These are phyloP conservation scores for Xiphophorus birchmanni DNA, from an alignment of 2,797 vertebrate genomes.

Conservation along the genomic window DNA sequence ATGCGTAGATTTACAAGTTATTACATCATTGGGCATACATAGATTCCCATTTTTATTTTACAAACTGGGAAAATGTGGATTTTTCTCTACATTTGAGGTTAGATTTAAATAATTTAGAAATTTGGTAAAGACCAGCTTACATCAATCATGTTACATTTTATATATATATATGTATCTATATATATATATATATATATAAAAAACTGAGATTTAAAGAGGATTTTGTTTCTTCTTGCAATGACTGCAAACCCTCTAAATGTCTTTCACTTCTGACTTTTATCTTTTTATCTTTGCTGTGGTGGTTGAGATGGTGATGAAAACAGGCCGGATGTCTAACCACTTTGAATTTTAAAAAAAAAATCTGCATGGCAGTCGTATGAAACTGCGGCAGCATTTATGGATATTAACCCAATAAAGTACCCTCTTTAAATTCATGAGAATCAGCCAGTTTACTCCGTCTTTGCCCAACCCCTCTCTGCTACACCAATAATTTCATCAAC, in stretches of 20 bases:
- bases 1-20: not conserved
- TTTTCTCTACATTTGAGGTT: not conserved
- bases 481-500: slow-evolving; percentile 67
- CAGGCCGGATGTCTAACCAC: slow-evolving; percentile 37
- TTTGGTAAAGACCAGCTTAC: not conserved
- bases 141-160: not conserved
- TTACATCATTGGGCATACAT: not conserved
- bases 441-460: slow-evolving; percentile 60
- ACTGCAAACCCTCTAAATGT: slow-evolving; percentile 10
- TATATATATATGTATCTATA: too few species aligned
- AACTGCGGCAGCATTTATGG: slow-evolving; percentile 68
- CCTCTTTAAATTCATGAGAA: slow-evolving; percentile 81
- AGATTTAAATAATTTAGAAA: not conserved
- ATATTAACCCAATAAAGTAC: slow-evolving; percentile 78
- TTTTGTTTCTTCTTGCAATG: not conserved
- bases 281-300: slow-evolving; percentile 33
- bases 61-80: not conserved
- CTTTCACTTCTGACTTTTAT: slow-evolving; percentile 31
- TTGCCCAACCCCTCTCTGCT: slow-evolving; percentile 26
- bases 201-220: not conserved
- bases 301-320: slow-evolving; percentile 54
- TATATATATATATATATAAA: not conserved
- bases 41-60: not conserved
- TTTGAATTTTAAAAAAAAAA: slow-evolving; percentile 55
- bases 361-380: slow-evolving; percentile 59